Conservation (phyloP, 2,888 invertebrate species). For the Thumatha senex region DNA sequence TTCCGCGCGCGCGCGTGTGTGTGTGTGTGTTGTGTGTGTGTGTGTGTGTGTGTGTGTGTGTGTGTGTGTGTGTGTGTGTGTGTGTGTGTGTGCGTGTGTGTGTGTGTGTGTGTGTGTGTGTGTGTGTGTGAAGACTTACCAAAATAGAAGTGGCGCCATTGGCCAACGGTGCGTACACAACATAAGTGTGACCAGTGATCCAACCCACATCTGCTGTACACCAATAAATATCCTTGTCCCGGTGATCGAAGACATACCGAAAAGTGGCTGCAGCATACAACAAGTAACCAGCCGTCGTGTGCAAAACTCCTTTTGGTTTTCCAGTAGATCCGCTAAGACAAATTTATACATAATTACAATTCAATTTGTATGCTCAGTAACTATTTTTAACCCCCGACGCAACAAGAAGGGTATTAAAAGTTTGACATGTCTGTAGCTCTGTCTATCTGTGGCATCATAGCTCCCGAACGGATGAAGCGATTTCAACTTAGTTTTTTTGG, state of each 20-base stretch:
- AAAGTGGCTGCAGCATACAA: constrained; percentile 96
- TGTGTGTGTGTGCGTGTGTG: no score
- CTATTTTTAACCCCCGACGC: no score
- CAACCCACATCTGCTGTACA: constrained; percentile 98
- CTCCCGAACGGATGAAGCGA: no score
- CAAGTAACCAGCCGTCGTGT: constrained; percentile 97
- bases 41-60: no score
- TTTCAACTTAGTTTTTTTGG: no score
- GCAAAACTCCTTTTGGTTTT: constrained; percentile 98
- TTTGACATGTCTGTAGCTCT: no score
- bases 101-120: no score
- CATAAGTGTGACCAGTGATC: constrained; percentile 97
- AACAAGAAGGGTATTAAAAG: no score
- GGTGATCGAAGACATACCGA: constrained; percentile 97
- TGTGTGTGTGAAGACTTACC: constrained; percentile 80
- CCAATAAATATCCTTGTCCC: constrained; percentile 93
- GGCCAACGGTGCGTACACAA: constrained; percentile 97
- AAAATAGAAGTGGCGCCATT: constrained; percentile 97
- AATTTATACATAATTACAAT: not conserved
- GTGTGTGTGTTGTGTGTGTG: no score
- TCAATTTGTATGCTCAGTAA: not conserved
- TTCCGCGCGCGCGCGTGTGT: no score
- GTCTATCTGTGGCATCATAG: no score
- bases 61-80: no score
- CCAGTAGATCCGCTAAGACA: constrained; percentile 93